These are phyloP conservation scores for Leptinotarsa juncta DNA, from an alignment of 2,888 invertebrate genomes.

Conservation along the genomic window DNA sequence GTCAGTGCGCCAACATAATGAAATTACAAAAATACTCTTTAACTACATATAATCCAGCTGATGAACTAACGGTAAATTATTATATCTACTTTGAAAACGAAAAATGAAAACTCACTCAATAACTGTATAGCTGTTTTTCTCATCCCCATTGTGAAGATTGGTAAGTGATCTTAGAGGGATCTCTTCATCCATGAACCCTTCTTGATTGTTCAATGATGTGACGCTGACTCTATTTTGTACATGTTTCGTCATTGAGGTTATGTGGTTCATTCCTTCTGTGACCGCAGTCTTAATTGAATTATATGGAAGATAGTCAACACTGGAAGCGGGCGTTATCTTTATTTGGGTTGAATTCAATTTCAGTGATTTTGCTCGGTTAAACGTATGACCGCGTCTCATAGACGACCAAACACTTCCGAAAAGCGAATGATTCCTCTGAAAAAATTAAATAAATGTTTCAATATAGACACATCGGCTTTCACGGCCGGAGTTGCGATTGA, in stretches of 20 bases:
- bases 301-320: constrained; percentile 70
- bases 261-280: constrained; percentile 71
- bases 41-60: not conserved
- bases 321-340: constrained; percentile 65
- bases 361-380: constrained; percentile 71
- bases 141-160: constrained; percentile 75
- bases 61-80: not conserved
- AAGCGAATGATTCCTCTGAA: constrained; percentile 93
- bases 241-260: constrained; percentile 68
- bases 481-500: too few species aligned
- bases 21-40: too few species aligned
- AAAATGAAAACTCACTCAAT: constrained; percentile 74
- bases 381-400: constrained; percentile 80
- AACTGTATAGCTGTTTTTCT: constrained; percentile 76
- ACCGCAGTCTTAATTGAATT: constrained; percentile 70
- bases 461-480: too few species aligned
- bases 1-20: too few species aligned
- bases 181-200: constrained; percentile 70
- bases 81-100: constrained; percentile 8
- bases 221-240: constrained; percentile 62
- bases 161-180: constrained; percentile 81
- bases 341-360: constrained; percentile 70
- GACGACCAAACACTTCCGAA: constrained; percentile 98
- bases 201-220: constrained; percentile 60
- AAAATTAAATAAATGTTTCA: constrained; percentile 43